Conservation (phyloP, 2,113 vertebrate species). For the Chrysochloris asiatica region DNA sequence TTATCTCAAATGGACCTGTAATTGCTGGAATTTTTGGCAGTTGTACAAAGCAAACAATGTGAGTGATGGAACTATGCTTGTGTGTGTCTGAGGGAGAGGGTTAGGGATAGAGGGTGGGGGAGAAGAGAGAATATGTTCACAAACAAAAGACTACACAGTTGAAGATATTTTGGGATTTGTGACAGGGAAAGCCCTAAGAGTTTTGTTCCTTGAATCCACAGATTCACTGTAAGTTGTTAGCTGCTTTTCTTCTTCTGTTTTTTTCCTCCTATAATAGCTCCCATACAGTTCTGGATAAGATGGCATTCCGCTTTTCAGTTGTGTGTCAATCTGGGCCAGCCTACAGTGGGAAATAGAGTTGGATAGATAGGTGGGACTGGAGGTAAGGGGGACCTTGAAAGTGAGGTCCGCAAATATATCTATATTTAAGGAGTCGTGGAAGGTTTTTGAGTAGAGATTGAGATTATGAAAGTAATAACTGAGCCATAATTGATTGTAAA, state of each 20-base stretch:
- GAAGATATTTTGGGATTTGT: conserved; percentile 49
- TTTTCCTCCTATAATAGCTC: not conserved
- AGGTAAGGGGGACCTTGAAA: not conserved
- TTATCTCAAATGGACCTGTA: conserved; percentile 50
- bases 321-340: conserved; percentile 17
- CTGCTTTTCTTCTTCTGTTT: not conserved
- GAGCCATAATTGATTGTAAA: conserved; percentile 11
- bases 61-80: too few relatives aligned
- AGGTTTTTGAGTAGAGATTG: conserved; percentile 1
- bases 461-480: conserved; percentile 21
- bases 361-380: not conserved
- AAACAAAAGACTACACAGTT: not conserved
- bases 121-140: not conserved
- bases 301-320: not conserved
- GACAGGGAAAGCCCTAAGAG: not conserved
- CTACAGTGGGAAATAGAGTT: conserved; percentile 19
- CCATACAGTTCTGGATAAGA: conserved; percentile 22
- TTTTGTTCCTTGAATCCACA: not conserved
- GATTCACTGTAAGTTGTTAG: not conserved
- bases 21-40: conserved; percentile 50
- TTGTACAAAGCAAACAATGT: conserved; percentile 36
- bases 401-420: not conserved
- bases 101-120: not conserved
- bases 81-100: not conserved
- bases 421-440: not conserved